Evolutionary conservation across 1,140 invertebrate genomes (phyloP), one percentile per base, ranked within the genome.

Genomic region (Heliconius hermathena): DNA sequence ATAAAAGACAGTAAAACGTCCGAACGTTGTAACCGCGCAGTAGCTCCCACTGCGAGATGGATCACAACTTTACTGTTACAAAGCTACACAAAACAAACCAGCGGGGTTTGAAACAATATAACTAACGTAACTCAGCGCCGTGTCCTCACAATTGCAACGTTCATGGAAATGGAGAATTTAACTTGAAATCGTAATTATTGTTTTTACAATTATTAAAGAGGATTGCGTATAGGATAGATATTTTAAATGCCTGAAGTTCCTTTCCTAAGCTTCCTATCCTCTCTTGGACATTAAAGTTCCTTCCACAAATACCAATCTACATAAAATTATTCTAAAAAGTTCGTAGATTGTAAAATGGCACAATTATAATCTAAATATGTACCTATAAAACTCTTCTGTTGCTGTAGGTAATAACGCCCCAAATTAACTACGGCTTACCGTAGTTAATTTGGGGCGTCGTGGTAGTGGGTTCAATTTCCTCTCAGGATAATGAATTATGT

Each of bases 1-100:
- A 66, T 66, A 29, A 16, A 66, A 66, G 60, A 22, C 60, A 26
- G 73, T 72, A 75, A 85, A 89, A 85, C 86, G 84, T 79, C 83
- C 80, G 76, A 82, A 82, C 76, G 79, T 72, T 74, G 74, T 46
- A 85, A 89, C 89, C 89, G 84, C 83, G 84, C 89, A 88, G 89
- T 90, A 90, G 89, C 88, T 83, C 85, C 85, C 87, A 84, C 86
- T 77, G 83, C 73, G 85, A 81, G 85, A 89, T 90, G 83, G 83
- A 82, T 66, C 60, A 66, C 85, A 75, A 57, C 76, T 76, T 81
- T 46, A 73, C 74, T 85, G 87, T 86, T 85, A 85, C 82, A 80
- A 74, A 73, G 36, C 79, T 75, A 83, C 82, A 79, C 33, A 74
- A 78, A 81, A 80, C 77, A 79, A 80, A 80, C 79, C 78, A 80